A percentile compares a stretch with the other conserved stretches of the same genome.
These are phyloP conservation scores for Harpalus rubripes DNA, from an alignment of 2,888 invertebrate species.

Conservation along the genomic window DNA sequence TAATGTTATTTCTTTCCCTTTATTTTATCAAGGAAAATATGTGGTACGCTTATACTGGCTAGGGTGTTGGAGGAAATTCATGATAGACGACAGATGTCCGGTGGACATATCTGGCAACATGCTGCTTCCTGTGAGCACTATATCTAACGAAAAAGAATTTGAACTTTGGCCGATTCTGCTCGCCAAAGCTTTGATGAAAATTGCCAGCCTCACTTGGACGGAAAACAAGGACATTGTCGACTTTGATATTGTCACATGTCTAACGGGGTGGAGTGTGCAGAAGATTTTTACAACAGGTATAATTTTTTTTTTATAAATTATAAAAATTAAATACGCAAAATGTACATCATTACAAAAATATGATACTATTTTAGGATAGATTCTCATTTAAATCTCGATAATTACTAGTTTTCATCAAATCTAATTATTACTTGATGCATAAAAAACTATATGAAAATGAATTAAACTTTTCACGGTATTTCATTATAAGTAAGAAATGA, in stretches of 20 bases:
- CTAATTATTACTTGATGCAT: too few species aligned
- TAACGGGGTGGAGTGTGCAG: slow-evolving; percentile 77
- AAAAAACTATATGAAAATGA: too few species aligned
- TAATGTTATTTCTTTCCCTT: not conserved
- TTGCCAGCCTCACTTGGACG: slow-evolving; percentile 76
- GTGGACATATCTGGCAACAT: slow-evolving; percentile 74
- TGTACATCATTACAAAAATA: too few species aligned
- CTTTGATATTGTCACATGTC: slow-evolving; percentile 76
- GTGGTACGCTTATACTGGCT: slow-evolving; percentile 77
- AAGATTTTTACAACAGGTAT: slow-evolving; percentile 71
- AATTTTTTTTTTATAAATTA: not conserved
- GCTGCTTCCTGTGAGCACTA: slow-evolving; percentile 75
- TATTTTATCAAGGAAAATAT: slow-evolving; percentile 76
- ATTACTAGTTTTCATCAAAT: too few species aligned
- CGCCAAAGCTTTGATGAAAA: slow-evolving; percentile 77
- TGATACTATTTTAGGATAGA: too few species aligned
- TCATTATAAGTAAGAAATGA: too few species aligned
- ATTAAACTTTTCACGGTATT: too few species aligned
- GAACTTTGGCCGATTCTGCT: slow-evolving; percentile 79
- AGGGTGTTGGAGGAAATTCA: slow-evolving; percentile 78
- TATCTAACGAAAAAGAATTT: slow-evolving; percentile 70
- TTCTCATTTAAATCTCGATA: too few species aligned
- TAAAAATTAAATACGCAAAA: too few species aligned
- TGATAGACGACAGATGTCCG: slow-evolving; percentile 78
- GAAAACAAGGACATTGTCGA: slow-evolving; percentile 74